These are phyloP conservation scores for Mercenaria mercenaria DNA, from an alignment of 1,140 invertebrate genomes.

Conservation along the genomic window DNA sequence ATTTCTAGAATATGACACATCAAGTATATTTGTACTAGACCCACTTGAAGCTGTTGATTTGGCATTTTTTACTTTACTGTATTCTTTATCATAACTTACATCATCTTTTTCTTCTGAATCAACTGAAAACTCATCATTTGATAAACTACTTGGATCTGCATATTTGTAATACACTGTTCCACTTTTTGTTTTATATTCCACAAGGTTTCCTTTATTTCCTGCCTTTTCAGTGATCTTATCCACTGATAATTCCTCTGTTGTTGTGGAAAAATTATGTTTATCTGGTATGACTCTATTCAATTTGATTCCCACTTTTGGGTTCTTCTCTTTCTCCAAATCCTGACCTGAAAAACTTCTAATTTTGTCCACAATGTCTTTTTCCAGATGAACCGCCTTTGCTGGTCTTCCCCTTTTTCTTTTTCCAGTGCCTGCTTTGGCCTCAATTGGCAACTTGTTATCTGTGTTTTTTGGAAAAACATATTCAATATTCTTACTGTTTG, in stretches of 20 bases:
- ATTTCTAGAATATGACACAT: neutral
- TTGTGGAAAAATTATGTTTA: neutral
- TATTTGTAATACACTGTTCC: conserved; percentile 18
- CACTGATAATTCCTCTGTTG: neutral
- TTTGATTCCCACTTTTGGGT: neutral
- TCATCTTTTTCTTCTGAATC: neutral
- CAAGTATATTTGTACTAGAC: too few species aligned
- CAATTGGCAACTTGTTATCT: neutral
- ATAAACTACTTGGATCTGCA: neutral
- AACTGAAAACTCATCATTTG: neutral
- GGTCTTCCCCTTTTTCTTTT: neutral
- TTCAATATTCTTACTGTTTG: neutral
- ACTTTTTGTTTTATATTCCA: neutral
- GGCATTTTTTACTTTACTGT: neutral
- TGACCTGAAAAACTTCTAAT: neutral
- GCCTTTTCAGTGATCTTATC: neutral
- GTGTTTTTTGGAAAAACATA: neutral
- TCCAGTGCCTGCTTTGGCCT: neutral
- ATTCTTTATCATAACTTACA: neutral
- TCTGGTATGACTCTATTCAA: neutral
- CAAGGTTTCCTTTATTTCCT: neutral
- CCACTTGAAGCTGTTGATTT: neutral
- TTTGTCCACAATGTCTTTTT: neutral
- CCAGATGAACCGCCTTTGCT: neutral
- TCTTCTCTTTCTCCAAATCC: too few species aligned